Conservation (phyloP, 2,113 vertebrate species). For the Corydoras maculifer region DNA sequence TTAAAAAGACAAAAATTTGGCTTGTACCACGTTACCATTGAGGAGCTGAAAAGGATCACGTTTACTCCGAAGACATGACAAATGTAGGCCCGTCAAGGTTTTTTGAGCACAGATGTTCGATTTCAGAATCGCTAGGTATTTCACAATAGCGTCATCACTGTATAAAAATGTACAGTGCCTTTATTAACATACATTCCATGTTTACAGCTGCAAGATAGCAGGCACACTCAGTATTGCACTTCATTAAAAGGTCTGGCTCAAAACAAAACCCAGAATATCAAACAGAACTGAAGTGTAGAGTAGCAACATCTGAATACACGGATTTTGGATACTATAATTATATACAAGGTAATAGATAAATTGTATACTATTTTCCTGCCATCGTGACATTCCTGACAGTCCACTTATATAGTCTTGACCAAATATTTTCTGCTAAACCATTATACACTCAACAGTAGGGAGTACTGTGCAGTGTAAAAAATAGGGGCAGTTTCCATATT, state of each 20-base stretch:
- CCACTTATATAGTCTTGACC: constrained; percentile 72
- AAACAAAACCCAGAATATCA: constrained; percentile 98
- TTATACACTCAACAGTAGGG: constrained; percentile 83
- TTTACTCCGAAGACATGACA: constrained; percentile 52
- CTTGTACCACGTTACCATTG: constrained; percentile 47
- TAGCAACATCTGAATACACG: constrained; percentile 96
- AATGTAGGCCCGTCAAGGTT: constrained; percentile 46
- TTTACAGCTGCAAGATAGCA: constrained; percentile 98
- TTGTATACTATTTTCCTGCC: constrained; percentile 88
- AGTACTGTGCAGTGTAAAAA: constrained; percentile 95
- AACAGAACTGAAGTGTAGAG: constrained; percentile 97
- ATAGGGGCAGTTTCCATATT: constrained; percentile 86
- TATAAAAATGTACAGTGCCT: constrained; percentile 99
- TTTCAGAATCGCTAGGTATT: constrained; percentile 56
- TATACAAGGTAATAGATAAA: constrained; percentile 90
- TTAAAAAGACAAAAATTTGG: constrained; percentile 49
- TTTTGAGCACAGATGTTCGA: constrained; percentile 55
- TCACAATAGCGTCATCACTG: constrained; percentile 75
- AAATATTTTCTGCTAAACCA: constrained; percentile 71
- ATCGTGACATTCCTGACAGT: constrained; percentile 85
- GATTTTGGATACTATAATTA: constrained; percentile 94
- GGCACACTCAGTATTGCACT: constrained; percentile 99
- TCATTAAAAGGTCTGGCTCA: constrained; percentile 99
- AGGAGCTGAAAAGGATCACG: constrained; percentile 51
- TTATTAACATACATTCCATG: constrained; percentile 99